These are phyloP conservation scores for Mactromeris polynyma DNA, from an alignment of 2,888 invertebrate genomes.

Conservation along the genomic window DNA sequence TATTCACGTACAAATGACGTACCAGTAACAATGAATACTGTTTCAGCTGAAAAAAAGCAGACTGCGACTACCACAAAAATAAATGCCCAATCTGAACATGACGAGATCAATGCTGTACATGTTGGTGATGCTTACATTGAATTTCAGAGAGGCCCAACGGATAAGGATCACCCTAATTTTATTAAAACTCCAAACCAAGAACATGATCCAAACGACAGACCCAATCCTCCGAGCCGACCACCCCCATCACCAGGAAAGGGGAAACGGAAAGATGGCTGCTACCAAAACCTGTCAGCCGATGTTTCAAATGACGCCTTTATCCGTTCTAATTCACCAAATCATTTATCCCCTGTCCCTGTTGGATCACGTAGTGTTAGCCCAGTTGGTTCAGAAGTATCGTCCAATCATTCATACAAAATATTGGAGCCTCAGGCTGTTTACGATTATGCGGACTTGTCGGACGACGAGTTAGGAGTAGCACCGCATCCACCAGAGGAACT, in stretches of 20 bases:
- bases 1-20: slow-evolving; percentile 44
- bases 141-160: slow-evolving; percentile 42
- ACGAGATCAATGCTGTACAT: slow-evolving; percentile 45
- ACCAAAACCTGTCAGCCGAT: background rate
- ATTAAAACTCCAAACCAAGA: slow-evolving; percentile 19
- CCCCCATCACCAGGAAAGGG: slow-evolving; percentile 44
- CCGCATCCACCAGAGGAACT: slow-evolving; percentile 14
- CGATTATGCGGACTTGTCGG: slow-evolving; percentile 51
- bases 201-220: background rate
- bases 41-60: background rate
- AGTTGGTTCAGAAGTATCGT: background rate
- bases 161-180: slow-evolving; percentile 40
- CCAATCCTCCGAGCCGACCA: slow-evolving; percentile 35
- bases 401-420: slow-evolving; percentile 16
- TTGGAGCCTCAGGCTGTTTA: slow-evolving; percentile 34
- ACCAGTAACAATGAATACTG: background rate
- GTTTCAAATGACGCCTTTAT: background rate
- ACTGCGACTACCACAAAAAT: background rate
- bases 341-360: background rate
- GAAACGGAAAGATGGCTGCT: background rate
- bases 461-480: slow-evolving; percentile 22
- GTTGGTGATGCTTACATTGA: slow-evolving; percentile 60
- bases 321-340: background rate
- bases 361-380: background rate
- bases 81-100: background rate